phyloP scores from a whole-genome alignment of 2,797 vertebrate species.

The Etheostoma perlongum region DNA sequence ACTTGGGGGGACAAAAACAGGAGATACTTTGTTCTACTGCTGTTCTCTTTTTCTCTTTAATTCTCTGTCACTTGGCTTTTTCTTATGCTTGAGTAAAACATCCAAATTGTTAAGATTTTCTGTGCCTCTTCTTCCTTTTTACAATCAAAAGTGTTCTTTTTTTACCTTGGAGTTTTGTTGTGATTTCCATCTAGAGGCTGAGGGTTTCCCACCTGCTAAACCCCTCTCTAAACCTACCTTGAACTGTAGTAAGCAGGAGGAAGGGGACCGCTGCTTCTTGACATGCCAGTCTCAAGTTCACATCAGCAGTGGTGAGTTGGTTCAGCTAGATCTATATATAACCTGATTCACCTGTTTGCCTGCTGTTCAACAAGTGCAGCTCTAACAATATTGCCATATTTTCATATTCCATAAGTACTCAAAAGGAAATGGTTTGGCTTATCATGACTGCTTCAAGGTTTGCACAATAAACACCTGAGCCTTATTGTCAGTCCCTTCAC shows the following conservation, averaged over 20 bases:
- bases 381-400: background rate
- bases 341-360: background rate
- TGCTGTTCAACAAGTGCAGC: background rate
- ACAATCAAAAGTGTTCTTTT: slow-evolving; percentile 50
- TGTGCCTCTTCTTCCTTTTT: slow-evolving; percentile 19
- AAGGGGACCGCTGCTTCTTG: slow-evolving; percentile 93
- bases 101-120: slow-evolving; percentile 31
- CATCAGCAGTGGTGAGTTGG: slow-evolving; percentile 92
- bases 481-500: background rate
- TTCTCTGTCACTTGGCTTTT: slow-evolving; percentile 76
- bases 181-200: slow-evolving; percentile 90
- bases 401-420: background rate
- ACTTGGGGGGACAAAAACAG: slow-evolving; percentile 88
- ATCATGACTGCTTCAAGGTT: background rate
- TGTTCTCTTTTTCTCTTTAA: slow-evolving; percentile 80
- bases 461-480: background rate
- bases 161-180: slow-evolving; percentile 86
- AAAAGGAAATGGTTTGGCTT: background rate
- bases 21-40: slow-evolving; percentile 92
- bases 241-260: slow-evolving; percentile 92
- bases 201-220: slow-evolving; percentile 82
- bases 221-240: slow-evolving; percentile 87
- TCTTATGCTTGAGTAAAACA: slow-evolving; percentile 62
- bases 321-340: slow-evolving; percentile 1
- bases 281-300: slow-evolving; percentile 93